A percentile compares a stretch with the other conserved stretches of the same genome.
These are phyloP conservation scores for Ceratina calcarata DNA, from an alignment of 1,140 invertebrate genomes.

Conservation along the genomic window DNA sequence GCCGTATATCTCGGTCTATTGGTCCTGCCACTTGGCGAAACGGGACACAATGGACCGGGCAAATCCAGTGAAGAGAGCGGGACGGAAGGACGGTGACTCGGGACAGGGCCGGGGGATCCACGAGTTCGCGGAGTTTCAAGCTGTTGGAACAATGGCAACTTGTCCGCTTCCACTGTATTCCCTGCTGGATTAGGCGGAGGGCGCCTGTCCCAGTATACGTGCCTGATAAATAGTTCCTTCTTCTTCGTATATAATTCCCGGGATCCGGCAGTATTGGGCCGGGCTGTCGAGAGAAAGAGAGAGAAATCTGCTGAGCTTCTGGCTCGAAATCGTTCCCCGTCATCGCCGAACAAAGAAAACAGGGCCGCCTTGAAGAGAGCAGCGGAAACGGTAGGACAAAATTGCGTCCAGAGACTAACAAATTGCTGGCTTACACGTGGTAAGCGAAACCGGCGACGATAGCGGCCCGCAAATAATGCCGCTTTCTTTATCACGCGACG, in stretches of 20 bases:
- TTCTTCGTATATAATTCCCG: slow-evolving; percentile 56
- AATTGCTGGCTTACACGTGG: slow-evolving; percentile 49
- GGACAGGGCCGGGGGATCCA: slow-evolving; percentile 9
- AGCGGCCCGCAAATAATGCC: slow-evolving; percentile 26
- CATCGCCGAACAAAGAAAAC: neutral
- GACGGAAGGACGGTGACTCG: slow-evolving; percentile 16
- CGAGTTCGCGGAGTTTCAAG: slow-evolving; percentile 49
- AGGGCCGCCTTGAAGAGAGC: slow-evolving; percentile 9
- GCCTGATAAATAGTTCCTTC: slow-evolving; percentile 62
- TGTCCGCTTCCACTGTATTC: slow-evolving; percentile 40
- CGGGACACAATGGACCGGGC: slow-evolving; percentile 47
- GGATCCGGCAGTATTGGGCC: slow-evolving; percentile 29
- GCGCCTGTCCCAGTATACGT: slow-evolving; percentile 44
- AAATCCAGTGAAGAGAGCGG: slow-evolving; percentile 34
- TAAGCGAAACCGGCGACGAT: slow-evolving; percentile 27
- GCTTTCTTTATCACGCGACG: slow-evolving; percentile 38
- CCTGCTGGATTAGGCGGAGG: slow-evolving; percentile 54
- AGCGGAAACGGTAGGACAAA: slow-evolving; percentile 12
- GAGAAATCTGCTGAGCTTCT: slow-evolving; percentile 9
- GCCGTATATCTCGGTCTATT: slow-evolving; percentile 37
- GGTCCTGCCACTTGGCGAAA: slow-evolving; percentile 39
- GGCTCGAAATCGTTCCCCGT: slow-evolving; percentile 16
- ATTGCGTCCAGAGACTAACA: slow-evolving; percentile 53
- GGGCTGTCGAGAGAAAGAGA: neutral
- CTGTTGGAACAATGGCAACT: slow-evolving; percentile 58